phyloP scores from a whole-genome alignment of 1,140 invertebrate species.

The Eumeta japonica region DNA sequence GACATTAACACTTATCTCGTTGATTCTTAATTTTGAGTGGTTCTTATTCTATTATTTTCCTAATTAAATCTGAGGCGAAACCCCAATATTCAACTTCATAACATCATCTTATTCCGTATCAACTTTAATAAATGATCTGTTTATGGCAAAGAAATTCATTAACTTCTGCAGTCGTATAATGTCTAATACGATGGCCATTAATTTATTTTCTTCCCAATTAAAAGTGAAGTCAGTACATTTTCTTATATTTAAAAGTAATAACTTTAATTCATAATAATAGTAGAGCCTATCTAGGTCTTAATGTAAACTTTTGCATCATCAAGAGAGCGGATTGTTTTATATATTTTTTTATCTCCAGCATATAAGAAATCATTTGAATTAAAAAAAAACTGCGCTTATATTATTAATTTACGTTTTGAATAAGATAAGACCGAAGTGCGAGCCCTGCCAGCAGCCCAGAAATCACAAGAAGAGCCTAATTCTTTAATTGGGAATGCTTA shows the following conservation, averaged over 20 bases:
- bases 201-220: too few species aligned
- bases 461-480: neutral
- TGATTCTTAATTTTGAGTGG: too few species aligned
- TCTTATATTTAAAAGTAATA: neutral
- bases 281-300: neutral
- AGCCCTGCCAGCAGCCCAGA: conserved; percentile 1
- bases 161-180: too few species aligned
- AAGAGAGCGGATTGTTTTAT: neutral
- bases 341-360: conserved; percentile 4
- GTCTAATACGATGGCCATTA: too few species aligned
- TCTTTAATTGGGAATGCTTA: neutral
- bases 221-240: too few species aligned
- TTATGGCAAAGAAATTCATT: too few species aligned
- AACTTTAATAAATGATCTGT: too few species aligned
- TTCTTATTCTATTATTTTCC: too few species aligned
- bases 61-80: too few species aligned
- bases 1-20: too few species aligned
- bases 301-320: neutral
- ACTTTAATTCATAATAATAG: neutral
- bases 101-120: too few species aligned
- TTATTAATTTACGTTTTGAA: conserved; percentile 1
- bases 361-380: neutral
- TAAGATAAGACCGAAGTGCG: neutral
- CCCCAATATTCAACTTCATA: too few species aligned
- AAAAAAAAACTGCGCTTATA: neutral